Conservation (phyloP, 2,797 vertebrate genomes). For the Sebastes vulpes region DNA sequence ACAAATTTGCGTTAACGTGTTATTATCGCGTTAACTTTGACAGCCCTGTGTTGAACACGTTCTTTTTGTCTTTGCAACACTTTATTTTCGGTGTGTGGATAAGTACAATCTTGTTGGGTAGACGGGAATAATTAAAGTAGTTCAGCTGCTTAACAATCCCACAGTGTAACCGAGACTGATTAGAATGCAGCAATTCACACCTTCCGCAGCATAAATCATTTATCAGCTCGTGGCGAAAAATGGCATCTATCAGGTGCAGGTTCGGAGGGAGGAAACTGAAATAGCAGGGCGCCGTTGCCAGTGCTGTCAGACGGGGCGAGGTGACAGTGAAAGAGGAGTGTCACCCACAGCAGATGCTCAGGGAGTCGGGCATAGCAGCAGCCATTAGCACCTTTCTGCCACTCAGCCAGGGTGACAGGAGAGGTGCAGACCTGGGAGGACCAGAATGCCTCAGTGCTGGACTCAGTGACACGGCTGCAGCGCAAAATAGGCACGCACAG, state of each 20-base stretch:
- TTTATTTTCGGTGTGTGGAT: constrained; percentile 6
- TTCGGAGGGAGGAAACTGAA: constrained; percentile 65
- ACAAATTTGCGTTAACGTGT: too few species aligned
- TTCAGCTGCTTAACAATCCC: constrained; percentile 18
- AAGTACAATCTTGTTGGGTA: background rate
- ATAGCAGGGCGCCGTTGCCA: constrained; percentile 62
- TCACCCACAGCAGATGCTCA: constrained; percentile 86
- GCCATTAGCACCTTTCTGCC: constrained; percentile 88
- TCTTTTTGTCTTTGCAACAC: constrained; percentile 3
- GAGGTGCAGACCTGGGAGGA: constrained; percentile 76
- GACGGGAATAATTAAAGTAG: constrained; percentile 16
- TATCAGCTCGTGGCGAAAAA: constrained; percentile 56
- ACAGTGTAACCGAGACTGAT: constrained; percentile 40
- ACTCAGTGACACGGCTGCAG: constrained; percentile 56
- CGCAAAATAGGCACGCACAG: constrained; percentile 35
- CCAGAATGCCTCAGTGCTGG: constrained; percentile 46
- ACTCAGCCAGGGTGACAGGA: constrained; percentile 79
- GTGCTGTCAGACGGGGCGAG: constrained; percentile 75
- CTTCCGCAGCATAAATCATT: constrained; percentile 70
- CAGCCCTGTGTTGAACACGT: background rate
- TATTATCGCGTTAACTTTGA: too few species aligned
- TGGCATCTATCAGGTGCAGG: constrained; percentile 69
- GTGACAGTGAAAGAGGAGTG: constrained; percentile 81
- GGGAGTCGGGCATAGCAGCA: constrained; percentile 79
- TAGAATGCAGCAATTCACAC: constrained; percentile 63